phyloP scores from a whole-genome alignment of 2,888 invertebrate genomes.

The Epinotia bilunana region DNA sequence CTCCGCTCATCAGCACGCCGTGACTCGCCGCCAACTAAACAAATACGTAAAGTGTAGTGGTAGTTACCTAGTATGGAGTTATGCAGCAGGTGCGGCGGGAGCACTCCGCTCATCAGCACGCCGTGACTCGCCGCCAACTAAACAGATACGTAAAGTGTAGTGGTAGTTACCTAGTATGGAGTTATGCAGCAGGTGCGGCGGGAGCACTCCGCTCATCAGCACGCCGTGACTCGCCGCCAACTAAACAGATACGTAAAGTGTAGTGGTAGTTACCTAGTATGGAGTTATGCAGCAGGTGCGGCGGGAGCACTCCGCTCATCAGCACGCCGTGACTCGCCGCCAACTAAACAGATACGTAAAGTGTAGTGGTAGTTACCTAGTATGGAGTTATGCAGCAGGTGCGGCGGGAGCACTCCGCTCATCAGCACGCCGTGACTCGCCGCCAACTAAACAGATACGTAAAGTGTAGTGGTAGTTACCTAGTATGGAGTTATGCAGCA shows the following conservation, averaged over 20 bases:
- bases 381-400: slow-evolving; percentile 76
- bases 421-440: slow-evolving; percentile 76
- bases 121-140: too few relatives aligned
- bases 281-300: slow-evolving; percentile 77
- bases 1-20: slow-evolving; percentile 72
- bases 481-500: slow-evolving; percentile 75
- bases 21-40: slow-evolving; percentile 60
- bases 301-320: slow-evolving; percentile 75
- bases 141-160: not conserved
- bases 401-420: slow-evolving; percentile 76
- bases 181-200: slow-evolving; percentile 78
- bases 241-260: too few relatives aligned
- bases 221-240: too few relatives aligned
- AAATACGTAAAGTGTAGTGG: not conserved
- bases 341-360: too few relatives aligned
- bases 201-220: slow-evolving; percentile 72
- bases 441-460: too few relatives aligned
- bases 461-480: slow-evolving; percentile 58
- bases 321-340: slow-evolving; percentile 76
- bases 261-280: slow-evolving; percentile 67
- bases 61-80: slow-evolving; percentile 75
- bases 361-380: slow-evolving; percentile 63
- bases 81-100: slow-evolving; percentile 79
- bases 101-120: slow-evolving; percentile 71
- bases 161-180: slow-evolving; percentile 71